These are phyloP conservation scores for Benthochromis sp. DNA, from an alignment of 2,113 vertebrate species.

Conservation along the genomic window DNA sequence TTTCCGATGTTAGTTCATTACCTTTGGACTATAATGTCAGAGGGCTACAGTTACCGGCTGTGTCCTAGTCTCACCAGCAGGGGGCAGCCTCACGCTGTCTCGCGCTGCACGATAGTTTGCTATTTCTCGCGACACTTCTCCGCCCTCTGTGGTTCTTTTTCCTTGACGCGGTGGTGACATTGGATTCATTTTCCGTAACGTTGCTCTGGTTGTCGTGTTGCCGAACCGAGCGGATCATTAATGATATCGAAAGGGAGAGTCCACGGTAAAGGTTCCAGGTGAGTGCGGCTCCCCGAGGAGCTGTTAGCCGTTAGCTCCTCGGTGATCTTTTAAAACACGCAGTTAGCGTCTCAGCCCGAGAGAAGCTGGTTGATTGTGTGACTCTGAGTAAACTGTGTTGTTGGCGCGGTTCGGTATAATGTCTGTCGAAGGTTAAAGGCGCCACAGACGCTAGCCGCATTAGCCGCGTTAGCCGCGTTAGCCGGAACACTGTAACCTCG, in stretches of 20 bases:
- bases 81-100: neutral
- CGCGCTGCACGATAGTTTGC: neutral
- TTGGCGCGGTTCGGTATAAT: neutral
- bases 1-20: neutral
- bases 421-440: neutral
- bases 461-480: neutral
- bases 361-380: neutral
- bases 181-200: neutral
- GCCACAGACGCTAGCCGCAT: neutral
- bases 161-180: neutral
- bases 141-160: neutral
- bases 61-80: neutral
- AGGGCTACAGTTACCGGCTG: neutral
- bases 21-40: neutral
- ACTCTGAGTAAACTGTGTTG: neutral
- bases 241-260: conserved; percentile 35
- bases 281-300: neutral
- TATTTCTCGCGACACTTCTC: conserved; percentile 10
- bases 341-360: neutral
- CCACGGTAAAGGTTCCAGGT: conserved; percentile 6
- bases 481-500: neutral
- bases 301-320: neutral
- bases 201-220: no score
- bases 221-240: neutral
- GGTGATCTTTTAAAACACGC: neutral